Conservation (phyloP, 2,797 vertebrate species). For the Scomberomorus guttatus region DNA sequence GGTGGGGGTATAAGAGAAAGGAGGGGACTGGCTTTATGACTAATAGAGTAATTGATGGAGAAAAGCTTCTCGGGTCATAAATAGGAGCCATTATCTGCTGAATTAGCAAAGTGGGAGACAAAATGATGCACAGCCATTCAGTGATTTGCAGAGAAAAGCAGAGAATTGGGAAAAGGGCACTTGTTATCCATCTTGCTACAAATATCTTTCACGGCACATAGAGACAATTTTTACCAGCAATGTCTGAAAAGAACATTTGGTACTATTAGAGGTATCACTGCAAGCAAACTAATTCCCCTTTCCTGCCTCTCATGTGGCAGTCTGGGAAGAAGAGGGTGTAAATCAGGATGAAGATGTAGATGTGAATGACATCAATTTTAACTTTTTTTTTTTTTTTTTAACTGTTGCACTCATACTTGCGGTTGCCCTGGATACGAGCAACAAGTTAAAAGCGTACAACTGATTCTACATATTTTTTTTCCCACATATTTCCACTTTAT, state of each 20-base stretch:
- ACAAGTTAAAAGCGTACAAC: not conserved
- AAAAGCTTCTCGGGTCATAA: slow-evolving; percentile 80
- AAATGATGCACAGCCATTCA: slow-evolving; percentile 76
- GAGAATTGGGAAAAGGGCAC: slow-evolving; percentile 63
- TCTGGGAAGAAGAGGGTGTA: not conserved
- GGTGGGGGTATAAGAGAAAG: slow-evolving; percentile 27
- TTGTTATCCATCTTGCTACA: slow-evolving; percentile 78
- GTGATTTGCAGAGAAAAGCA: slow-evolving; percentile 70
- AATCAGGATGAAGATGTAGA: slow-evolving; percentile 6
- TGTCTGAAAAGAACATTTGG: slow-evolving; percentile 59
- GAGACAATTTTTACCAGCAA: slow-evolving; percentile 23
- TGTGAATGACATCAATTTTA: slow-evolving; percentile 18
- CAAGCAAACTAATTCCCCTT: slow-evolving; percentile 32
- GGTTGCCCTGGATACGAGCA: not conserved
- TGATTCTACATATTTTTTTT: slow-evolving; percentile 10
- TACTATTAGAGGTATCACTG: slow-evolving; percentile 38
- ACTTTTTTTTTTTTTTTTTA: not conserved
- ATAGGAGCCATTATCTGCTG: slow-evolving; percentile 83
- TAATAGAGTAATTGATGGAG: slow-evolving; percentile 82
- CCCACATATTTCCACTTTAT: slow-evolving; percentile 20
- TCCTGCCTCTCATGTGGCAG: not conserved
- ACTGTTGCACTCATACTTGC: not conserved
- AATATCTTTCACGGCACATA: slow-evolving; percentile 71
- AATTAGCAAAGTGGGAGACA: slow-evolving; percentile 82
- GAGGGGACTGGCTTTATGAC: slow-evolving; percentile 72